Conservation (phyloP, 2,113 vertebrate genomes). For the Sapayoa aenigma region DNA sequence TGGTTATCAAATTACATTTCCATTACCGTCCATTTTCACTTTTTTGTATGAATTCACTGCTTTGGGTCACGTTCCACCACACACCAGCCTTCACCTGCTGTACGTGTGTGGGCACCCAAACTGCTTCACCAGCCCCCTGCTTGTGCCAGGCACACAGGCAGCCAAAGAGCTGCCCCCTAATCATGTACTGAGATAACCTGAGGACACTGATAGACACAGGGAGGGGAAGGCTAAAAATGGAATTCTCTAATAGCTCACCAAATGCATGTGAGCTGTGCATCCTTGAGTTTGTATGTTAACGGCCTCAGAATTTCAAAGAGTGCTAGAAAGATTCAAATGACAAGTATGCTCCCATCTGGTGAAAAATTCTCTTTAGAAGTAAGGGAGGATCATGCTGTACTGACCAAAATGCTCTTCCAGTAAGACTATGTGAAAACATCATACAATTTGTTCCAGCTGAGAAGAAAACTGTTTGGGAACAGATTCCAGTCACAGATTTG, state of each 20-base stretch:
- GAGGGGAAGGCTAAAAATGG: not conserved
- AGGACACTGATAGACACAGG: not conserved
- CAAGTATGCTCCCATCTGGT: constrained; percentile 5
- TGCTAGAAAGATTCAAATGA: not conserved
- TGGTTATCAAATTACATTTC: not conserved
- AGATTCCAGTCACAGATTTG: not conserved
- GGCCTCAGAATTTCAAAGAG: not conserved
- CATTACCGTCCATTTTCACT: not conserved
- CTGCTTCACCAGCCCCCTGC: not conserved
- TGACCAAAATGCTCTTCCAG: not conserved
- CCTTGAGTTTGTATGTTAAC: not conserved
- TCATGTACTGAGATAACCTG: not conserved
- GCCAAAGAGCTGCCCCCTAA: not conserved
- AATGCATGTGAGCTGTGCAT: not conserved
- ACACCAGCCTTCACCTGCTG: not conserved
- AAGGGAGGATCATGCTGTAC: not conserved
- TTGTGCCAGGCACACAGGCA: not conserved
- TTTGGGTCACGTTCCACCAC: not conserved
- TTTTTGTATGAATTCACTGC: not conserved
- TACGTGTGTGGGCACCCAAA: not conserved
- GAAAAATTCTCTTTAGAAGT: not conserved
- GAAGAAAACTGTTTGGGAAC: constrained; percentile 12
- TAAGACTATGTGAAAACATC: not conserved
- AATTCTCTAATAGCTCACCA: not conserved
- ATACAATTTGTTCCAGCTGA: not conserved